phyloP scores from a whole-genome alignment of 2,113 vertebrate genomes.

The Bubalus kerabau region DNA sequence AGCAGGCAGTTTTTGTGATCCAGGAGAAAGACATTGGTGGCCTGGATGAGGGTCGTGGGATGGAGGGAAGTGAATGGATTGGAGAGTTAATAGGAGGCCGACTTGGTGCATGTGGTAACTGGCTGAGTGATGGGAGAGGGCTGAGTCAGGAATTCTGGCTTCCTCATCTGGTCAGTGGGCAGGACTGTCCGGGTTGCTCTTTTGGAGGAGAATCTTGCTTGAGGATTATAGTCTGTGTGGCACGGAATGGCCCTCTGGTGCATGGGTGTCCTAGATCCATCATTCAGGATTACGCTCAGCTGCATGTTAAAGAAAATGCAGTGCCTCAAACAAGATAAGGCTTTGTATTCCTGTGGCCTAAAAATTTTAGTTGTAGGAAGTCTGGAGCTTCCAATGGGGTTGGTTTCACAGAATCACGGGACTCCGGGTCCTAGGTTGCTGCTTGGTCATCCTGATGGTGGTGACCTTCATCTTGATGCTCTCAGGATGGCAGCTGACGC shows the following conservation, averaged over 20 bases:
- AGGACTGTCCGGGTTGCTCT: neutral
- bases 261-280: neutral
- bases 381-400: neutral
- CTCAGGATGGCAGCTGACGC: neutral
- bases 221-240: neutral
- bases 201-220: neutral
- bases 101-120: neutral
- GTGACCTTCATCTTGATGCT: neutral
- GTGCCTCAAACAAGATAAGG: neutral
- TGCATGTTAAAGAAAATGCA: neutral
- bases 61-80: neutral
- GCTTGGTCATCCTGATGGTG: neutral
- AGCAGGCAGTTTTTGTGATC: neutral
- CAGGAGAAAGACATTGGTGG: neutral
- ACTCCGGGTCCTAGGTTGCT: neutral
- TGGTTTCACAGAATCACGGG: no score
- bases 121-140: neutral
- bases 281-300: neutral
- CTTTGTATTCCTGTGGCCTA: neutral
- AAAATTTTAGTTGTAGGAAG: neutral
- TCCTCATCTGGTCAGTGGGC: no score
- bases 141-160: neutral
- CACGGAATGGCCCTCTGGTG: neutral
- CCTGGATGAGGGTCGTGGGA: accelerated
- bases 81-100: neutral